These are phyloP conservation scores for Aplodontia rufa DNA, from an alignment of 2,113 vertebrate genomes.

Conservation along the genomic window DNA sequence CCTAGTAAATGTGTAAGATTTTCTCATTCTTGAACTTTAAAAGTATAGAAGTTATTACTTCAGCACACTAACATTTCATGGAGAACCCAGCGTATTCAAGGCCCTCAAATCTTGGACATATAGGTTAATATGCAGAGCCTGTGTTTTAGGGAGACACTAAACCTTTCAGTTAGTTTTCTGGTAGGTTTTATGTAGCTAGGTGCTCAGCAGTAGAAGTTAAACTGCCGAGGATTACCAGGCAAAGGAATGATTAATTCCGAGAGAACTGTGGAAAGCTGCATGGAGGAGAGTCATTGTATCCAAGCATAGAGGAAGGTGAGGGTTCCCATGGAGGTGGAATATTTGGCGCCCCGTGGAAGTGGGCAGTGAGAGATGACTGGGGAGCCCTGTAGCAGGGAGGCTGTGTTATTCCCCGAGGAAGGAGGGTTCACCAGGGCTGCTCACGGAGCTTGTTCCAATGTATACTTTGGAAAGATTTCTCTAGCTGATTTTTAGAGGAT, in stretches of 20 bases:
- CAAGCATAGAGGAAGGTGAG: not conserved
- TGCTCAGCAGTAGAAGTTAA: not conserved
- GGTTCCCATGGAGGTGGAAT: not conserved
- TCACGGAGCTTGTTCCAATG: not conserved
- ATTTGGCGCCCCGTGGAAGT: not conserved
- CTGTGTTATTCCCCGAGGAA: not conserved
- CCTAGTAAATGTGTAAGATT: not conserved
- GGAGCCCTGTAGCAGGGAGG: not conserved
- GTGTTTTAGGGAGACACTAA: not conserved
- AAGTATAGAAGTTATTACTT: not conserved
- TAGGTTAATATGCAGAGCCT: not conserved
- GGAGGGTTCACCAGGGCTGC: no score
- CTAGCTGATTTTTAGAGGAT: not conserved
- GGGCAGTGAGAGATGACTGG: accelerated
- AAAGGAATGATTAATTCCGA: not conserved
- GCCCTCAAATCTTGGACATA: not conserved
- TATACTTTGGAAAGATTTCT: not conserved
- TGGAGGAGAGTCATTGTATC: not conserved
- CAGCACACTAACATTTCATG: not conserved
- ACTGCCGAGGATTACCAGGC: not conserved
- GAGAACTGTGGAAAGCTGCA: not conserved
- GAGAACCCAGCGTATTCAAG: not conserved
- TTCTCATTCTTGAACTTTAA: not conserved
- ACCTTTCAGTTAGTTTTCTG: not conserved
- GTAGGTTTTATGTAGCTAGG: not conserved